Evolutionary conservation across 2,888 invertebrate genomes (phyloP), one percentile per base, ranked within the genome.

Genomic region (Pseudanteris insignis): DNA sequence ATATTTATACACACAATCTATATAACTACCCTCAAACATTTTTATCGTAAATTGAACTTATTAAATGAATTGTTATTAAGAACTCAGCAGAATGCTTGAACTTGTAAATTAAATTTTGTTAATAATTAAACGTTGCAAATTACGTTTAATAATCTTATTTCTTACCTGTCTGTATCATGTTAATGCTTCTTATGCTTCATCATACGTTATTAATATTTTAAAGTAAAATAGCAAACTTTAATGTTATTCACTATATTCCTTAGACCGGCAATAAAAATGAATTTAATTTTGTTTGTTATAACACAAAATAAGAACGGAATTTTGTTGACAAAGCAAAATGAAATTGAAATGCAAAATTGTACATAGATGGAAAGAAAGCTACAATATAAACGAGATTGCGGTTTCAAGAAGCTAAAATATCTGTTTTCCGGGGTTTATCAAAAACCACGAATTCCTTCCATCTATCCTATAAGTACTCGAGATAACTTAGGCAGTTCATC

Each of bases 81-180:
- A n/a, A n/a, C n/a, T n/a, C n/a, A n/a, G n/a, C n/a, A n/a, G 18
- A 18, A 18, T 18, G n/a, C n/a, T 18, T 6, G 18, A 3, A 18
- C 18, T 18, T 18, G 18, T 18, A 18, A 18, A 3, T 18, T 18
- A 4, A 6, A 18, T 18, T 18, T 18, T 3, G 18, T 18, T 6
- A 50, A 28, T 40, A 59, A 59, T 59, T 51, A 59, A 59, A 59
- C 58, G 50, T 59, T 59, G 40, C 8, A 40, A 51, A 59, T 40
- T 30, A 51, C 26, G 11, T 34, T 40, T 44, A 37, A 25, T 30
- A 3, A 18, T 44, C 34, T 58, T 51, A 46, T 51, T 59, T 59
- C 14, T 30, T 36, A 46, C 46, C 58, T 38, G 14, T 29, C 33
- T 38, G 12, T 2, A 11, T 37, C 28, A 26, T 21, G 6, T 18